Conservation (phyloP, 2,888 invertebrate species). For the Dromius quadrimaculatus region DNA sequence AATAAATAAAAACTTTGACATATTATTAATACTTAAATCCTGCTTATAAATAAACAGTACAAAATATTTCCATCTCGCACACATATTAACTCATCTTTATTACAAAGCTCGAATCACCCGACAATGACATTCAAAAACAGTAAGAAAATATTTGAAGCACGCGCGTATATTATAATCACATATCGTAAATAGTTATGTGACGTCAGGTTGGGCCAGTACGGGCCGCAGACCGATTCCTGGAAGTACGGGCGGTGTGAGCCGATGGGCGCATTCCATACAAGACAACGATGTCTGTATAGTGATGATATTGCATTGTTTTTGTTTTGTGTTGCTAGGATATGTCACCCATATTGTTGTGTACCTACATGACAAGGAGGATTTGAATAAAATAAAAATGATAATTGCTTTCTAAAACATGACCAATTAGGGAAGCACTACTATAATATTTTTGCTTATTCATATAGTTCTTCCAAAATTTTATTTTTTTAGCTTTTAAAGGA, state of each 20-base stretch:
- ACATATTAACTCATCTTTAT: constrained; percentile 37
- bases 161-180: constrained; percentile 39
- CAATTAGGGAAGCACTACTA: too few relatives aligned
- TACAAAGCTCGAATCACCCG: background rate
- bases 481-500: too few relatives aligned
- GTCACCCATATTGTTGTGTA: constrained; percentile 34
- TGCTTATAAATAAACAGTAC: background rate
- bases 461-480: too few relatives aligned
- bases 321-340: constrained; percentile 35
- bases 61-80: constrained; percentile 2
- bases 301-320: constrained; percentile 39
- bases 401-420: constrained; percentile 30
- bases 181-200: constrained; percentile 23
- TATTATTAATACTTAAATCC: constrained; percentile 13
- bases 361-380: constrained; percentile 28
- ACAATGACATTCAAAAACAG: constrained; percentile 12
- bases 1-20: constrained; percentile 31
- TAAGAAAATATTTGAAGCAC: constrained; percentile 8
- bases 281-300: constrained; percentile 35
- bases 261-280: constrained; percentile 30
- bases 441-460: too few relatives aligned
- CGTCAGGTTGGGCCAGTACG: constrained; percentile 14
- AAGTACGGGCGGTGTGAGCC: constrained; percentile 35
- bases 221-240: constrained; percentile 14
- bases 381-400: constrained; percentile 8